These are phyloP conservation scores for Dusona sp. DNA, from an alignment of 2,888 invertebrate genomes.

Conservation along the genomic window DNA sequence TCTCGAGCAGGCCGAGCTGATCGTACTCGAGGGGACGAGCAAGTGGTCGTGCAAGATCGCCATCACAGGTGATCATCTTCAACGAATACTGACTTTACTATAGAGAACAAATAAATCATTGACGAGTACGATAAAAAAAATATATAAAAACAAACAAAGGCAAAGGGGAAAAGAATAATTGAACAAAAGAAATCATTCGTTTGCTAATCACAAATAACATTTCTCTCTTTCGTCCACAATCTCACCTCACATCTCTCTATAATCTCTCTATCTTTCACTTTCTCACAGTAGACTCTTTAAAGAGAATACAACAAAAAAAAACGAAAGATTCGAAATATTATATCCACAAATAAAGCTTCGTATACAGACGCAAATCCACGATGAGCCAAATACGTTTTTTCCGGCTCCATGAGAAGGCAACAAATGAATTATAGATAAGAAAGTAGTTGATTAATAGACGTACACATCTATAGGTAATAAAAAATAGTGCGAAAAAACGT, in stretches of 20 bases:
- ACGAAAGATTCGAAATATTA: neutral
- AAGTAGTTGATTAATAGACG: constrained; percentile 11
- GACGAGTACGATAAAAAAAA: constrained; percentile 1
- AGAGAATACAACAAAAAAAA: constrained; percentile 8
- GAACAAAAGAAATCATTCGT: constrained; percentile 48
- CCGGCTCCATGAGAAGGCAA: neutral
- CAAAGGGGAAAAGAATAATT: neutral
- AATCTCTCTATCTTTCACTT: constrained; percentile 47
- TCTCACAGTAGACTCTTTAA: constrained; percentile 32
- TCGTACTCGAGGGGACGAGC: constrained; percentile 99
- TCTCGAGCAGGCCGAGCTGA: constrained; percentile 98
- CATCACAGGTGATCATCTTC: constrained; percentile 94
- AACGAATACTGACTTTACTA: constrained; percentile 62
- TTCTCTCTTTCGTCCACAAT: constrained; percentile 61
- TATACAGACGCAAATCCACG: neutral
- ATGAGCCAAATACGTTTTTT: constrained; percentile 1
- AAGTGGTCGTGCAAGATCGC: constrained; percentile 99
- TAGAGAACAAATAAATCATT: constrained; percentile 14
- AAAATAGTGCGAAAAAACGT: neutral
- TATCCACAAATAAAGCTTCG: neutral
- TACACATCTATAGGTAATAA: neutral
- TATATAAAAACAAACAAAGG: constrained; percentile 1
- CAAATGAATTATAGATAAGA: neutral
- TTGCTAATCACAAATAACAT: constrained; percentile 59
- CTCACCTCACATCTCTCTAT: constrained; percentile 61